A percentile compares a stretch with the other conserved stretches of the same genome.
These are phyloP conservation scores for Plemyria rubiginata DNA, from an alignment of 2,888 invertebrate genomes.

Conservation along the genomic window DNA sequence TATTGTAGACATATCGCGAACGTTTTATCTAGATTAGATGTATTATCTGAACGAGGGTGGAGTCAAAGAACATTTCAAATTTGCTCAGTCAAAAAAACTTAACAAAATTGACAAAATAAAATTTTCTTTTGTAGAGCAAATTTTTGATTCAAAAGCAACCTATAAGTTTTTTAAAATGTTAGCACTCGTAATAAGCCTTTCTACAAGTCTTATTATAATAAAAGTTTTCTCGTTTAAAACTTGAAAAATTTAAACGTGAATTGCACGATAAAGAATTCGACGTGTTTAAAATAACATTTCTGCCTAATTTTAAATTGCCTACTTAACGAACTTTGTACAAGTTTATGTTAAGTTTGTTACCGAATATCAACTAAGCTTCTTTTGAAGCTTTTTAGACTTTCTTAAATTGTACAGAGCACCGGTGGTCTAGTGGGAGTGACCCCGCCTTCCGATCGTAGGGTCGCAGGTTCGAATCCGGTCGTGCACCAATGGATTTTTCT, in stretches of 20 bases:
- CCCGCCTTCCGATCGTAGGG: no score
- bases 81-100: no score
- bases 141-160: no score
- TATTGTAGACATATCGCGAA: no score
- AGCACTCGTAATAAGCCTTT: conserved; percentile 4
- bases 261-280: conserved; percentile 32
- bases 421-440: no score
- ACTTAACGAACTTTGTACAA: conserved; percentile 22
- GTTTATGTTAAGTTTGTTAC: conserved; percentile 8
- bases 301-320: conserved; percentile 33
- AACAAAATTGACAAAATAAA: no score
- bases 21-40: no score
- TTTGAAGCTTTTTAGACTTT: not conserved
- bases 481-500: no score
- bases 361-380: conserved; percentile 1
- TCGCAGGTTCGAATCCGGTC: no score
- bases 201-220: conserved; percentile 1
- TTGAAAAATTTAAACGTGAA: conserved; percentile 38
- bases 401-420: not conserved
- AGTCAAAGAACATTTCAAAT: no score
- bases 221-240: conserved; percentile 42
- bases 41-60: no score
- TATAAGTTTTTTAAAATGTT: not conserved
- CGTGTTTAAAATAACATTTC: conserved; percentile 23
- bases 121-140: no score